phyloP scores from a whole-genome alignment of 2,888 invertebrate species.

The Folsomia candida region DNA sequence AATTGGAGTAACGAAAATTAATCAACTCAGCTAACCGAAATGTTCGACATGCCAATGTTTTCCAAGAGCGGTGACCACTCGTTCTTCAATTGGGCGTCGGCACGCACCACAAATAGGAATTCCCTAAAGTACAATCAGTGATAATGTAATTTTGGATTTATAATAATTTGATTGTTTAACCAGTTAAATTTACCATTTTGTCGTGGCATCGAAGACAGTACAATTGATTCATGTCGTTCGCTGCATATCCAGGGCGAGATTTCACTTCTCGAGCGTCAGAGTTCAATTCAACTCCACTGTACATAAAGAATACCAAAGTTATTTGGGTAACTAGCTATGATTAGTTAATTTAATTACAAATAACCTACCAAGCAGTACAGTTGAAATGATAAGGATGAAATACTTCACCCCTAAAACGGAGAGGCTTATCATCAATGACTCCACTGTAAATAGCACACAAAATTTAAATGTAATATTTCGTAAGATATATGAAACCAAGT shows the following conservation, averaged over 20 bases:
- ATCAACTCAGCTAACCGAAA: too few species aligned
- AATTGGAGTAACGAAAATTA: too few species aligned
- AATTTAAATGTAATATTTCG: conserved; percentile 11
- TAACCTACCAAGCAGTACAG: conserved; percentile 90
- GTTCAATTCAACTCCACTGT: too few species aligned
- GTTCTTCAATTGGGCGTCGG: conserved; percentile 95
- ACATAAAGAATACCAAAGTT: too few species aligned
- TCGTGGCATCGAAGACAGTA: conserved; percentile 98
- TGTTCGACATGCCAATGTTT: conserved; percentile 99
- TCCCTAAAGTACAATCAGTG: conserved; percentile 61
- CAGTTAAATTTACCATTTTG: too few species aligned
- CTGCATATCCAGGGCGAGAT: conserved; percentile 82
- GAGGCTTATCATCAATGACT: conserved; percentile 83
- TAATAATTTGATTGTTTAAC: background rate
- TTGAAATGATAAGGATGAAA: conserved; percentile 99
- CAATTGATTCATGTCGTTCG: conserved; percentile 90
- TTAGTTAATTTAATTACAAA: too few species aligned
- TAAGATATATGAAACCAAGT: too few species aligned
- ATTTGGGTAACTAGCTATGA: too few species aligned
- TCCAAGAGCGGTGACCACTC: conserved; percentile 96
- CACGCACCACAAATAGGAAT: conserved; percentile 99
- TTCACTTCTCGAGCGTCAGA: conserved; percentile 94
- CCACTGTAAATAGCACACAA: conserved; percentile 62
- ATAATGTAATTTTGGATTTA: background rate
- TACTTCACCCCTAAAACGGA: conserved; percentile 90